A percentile compares a stretch with the other conserved stretches of the same genome.
Conservation (phyloP, 1,140 invertebrate species). For the Drosophila watanabei region DNA sequence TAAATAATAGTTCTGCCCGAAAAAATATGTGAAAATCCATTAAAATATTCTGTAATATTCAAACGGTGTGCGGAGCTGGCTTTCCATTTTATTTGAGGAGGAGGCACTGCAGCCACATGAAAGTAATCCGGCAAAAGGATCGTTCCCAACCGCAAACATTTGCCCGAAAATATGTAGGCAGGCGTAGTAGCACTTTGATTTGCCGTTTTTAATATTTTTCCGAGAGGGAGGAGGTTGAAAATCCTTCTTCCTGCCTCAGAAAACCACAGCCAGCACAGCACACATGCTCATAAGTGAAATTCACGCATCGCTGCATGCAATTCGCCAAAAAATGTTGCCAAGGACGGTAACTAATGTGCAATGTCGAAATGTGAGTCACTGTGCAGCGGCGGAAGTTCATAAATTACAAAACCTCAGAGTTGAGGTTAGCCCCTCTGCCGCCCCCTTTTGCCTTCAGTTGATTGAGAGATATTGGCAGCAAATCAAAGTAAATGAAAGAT, state of each 20-base stretch:
- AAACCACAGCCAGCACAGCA: conserved; percentile 28
- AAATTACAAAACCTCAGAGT: conserved; percentile 61
- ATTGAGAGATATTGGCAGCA: conserved; percentile 47
- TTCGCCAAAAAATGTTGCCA: conserved; percentile 75
- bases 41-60: conserved; percentile 35
- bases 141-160: conserved; percentile 74
- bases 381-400: conserved; percentile 48
- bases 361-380: conserved; percentile 29
- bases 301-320: conserved; percentile 79
- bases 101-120: conserved; percentile 67
- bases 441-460: background rate
- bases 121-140: conserved; percentile 71
- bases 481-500: conserved; percentile 71
- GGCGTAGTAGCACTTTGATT: conserved; percentile 68
- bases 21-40: conserved; percentile 19
- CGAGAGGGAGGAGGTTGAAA: background rate
- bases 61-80: conserved; percentile 8
- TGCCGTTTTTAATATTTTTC: conserved; percentile 77
- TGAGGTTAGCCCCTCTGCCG: conserved; percentile 15
- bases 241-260: background rate
- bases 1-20: conserved; percentile 4
- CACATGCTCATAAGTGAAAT: conserved; percentile 68
- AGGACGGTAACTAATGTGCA: conserved; percentile 69
- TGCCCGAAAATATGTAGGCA: conserved; percentile 66
- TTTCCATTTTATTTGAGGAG: conserved; percentile 32